Conservation (phyloP, 2,888 invertebrate species). For the Harpagoxenus sublaevis region DNA sequence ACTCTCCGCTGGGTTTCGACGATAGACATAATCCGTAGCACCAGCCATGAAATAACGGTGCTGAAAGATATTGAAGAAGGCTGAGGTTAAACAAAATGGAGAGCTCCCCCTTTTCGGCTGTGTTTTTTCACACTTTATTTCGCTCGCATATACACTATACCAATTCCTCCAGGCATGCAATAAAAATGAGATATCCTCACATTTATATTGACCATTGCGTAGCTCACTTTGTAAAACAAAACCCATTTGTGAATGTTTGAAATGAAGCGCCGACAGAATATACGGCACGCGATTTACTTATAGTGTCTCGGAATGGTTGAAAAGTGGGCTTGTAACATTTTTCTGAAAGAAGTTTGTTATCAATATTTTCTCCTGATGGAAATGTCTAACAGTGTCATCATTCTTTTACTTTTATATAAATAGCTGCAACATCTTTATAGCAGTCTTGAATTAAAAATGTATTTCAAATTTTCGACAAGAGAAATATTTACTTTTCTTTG, state of each 20-base stretch:
- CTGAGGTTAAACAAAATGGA: conserved; percentile 35
- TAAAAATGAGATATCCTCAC: conserved; percentile 15
- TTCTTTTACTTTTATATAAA: not conserved
- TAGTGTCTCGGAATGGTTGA: conserved; percentile 1
- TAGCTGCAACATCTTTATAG: not conserved
- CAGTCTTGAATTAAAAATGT: not conserved
- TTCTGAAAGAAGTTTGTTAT: not conserved
- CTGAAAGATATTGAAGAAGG: conserved; percentile 19
- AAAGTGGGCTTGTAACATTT: not conserved
- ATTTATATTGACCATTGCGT: not conserved
- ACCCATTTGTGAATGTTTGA: not conserved
- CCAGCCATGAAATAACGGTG: conserved; percentile 35
- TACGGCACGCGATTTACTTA: not conserved
- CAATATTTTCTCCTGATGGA: not conserved
- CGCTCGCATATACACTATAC: not conserved
- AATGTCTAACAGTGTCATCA: not conserved
- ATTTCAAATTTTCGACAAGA: not conserved
- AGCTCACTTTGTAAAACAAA: not conserved
- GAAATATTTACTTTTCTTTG: not conserved
- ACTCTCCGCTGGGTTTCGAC: conserved; percentile 20
- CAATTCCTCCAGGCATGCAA: conserved; percentile 12
- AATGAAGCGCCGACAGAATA: conserved; percentile 18
- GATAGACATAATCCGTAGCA: conserved; percentile 48
- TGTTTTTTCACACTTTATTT: not conserved
- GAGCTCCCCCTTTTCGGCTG: not conserved